Percentiles rank a stretch among this genome's conserved stretches.
These are phyloP conservation scores for Agapornis roseicollis DNA, from an alignment of 2,113 vertebrate species.

Conservation along the genomic window DNA sequence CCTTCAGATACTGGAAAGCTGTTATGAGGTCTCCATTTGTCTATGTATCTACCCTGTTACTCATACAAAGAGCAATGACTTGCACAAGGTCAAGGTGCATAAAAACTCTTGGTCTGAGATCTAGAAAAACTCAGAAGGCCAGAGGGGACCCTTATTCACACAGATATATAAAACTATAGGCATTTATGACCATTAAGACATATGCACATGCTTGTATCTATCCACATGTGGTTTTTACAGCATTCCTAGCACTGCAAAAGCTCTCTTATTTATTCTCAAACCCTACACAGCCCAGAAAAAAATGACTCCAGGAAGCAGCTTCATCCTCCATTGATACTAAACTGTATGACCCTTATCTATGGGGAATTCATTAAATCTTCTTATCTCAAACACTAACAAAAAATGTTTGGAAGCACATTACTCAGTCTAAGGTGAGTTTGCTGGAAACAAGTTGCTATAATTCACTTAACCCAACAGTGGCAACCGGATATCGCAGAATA, in stretches of 20 bases:
- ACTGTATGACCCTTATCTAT: not conserved
- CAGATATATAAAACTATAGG: not conserved
- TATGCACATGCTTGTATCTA: not conserved
- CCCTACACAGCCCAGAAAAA: not conserved
- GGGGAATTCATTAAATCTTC: conserved; percentile 25
- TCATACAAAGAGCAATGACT: not conserved
- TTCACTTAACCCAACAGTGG: not conserved
- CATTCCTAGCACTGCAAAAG: not conserved
- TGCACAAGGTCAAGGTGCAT: not conserved
- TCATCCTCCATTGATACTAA: not conserved
- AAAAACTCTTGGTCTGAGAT: not conserved
- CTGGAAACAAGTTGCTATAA: not conserved
- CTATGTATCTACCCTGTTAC: not conserved
- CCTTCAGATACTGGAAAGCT: no score
- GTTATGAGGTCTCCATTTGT: not conserved
- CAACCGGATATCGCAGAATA: not conserved
- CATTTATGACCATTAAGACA: not conserved
- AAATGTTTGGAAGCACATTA: not conserved
- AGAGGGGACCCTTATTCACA: not conserved
- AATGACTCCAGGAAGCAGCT: not conserved
- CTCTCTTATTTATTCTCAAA: not conserved
- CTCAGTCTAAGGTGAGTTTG: not conserved
- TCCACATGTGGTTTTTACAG: not conserved
- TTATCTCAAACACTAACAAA: not conserved
- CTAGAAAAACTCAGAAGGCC: not conserved